Conservation (phyloP, 2,888 invertebrate genomes). For the Drosophila macrospina region DNA sequence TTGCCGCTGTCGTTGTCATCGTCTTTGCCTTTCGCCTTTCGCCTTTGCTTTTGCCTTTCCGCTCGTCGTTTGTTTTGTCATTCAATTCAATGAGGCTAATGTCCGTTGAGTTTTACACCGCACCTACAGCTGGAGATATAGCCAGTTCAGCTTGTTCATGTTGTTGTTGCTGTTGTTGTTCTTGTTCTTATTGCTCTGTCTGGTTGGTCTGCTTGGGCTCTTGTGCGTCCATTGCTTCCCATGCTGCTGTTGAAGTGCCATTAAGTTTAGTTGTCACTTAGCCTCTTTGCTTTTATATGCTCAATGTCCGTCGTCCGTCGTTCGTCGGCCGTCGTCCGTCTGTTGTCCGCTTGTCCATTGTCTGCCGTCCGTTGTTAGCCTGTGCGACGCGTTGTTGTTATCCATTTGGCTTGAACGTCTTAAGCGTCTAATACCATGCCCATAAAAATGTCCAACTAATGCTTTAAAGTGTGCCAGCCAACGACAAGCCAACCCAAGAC, state of each 20-base stretch:
- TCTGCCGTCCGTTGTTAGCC: slow-evolving; percentile 36
- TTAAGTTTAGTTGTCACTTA: slow-evolving; percentile 84
- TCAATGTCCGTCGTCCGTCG: slow-evolving; percentile 30
- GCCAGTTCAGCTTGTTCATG: slow-evolving; percentile 38
- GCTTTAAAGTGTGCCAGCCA: slow-evolving; percentile 80
- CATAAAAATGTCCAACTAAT: slow-evolving; percentile 82
- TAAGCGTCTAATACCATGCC: slow-evolving; percentile 81
- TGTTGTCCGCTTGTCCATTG: slow-evolving; percentile 23
- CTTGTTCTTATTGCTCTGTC: slow-evolving; percentile 44
- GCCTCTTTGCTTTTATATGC: slow-evolving; percentile 83
- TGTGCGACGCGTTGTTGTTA: slow-evolving; percentile 67
- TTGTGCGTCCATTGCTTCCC: slow-evolving; percentile 81
- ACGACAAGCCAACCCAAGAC: slow-evolving; percentile 51
- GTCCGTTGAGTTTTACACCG: slow-evolving; percentile 82
- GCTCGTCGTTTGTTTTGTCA: slow-evolving; percentile 81
- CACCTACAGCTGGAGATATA: slow-evolving; percentile 68
- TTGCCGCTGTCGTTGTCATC: slow-evolving; percentile 27
- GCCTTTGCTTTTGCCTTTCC: slow-evolving; percentile 50
- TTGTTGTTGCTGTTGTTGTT: slow-evolving; percentile 4
- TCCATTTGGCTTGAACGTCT: slow-evolving; percentile 82
- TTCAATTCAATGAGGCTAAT: slow-evolving; percentile 84
- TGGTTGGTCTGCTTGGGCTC: slow-evolving; percentile 58
- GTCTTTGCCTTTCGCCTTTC: slow-evolving; percentile 55
- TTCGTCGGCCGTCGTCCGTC: slow-evolving; percentile 16
- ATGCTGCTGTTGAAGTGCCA: slow-evolving; percentile 84